Conservation (phyloP, 1,140 invertebrate genomes). For the Melanaphis sacchari region DNA sequence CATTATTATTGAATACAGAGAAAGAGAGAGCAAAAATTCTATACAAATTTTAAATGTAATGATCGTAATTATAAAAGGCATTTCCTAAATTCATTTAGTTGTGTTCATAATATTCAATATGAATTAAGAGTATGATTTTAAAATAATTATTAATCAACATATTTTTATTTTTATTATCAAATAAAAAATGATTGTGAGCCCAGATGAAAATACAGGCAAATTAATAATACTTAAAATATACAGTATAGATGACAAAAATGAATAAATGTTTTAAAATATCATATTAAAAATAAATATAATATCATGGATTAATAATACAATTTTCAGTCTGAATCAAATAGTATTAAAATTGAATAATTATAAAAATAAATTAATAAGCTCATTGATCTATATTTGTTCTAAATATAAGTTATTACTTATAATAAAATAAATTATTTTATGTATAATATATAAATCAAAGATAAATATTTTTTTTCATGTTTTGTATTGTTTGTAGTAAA, state of each 20-base stretch:
- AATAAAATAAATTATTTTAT: not conserved
- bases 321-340: constrained; percentile 41
- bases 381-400: constrained; percentile 8
- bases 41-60: not conserved
- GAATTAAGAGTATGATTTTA: not conserved
- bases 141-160: not conserved
- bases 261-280: not conserved
- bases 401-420: not conserved
- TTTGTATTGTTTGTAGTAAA: not conserved
- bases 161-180: not conserved
- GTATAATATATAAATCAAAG: not conserved
- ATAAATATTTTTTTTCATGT: not conserved
- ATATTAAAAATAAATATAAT: not conserved
- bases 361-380: constrained; percentile 20
- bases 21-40: not conserved
- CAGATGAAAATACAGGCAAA: not conserved
- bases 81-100: not conserved
- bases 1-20: not conserved
- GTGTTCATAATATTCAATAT: not conserved
- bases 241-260: not conserved
- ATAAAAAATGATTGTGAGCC: not conserved
- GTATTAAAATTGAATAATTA: not conserved
- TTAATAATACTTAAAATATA: not conserved
- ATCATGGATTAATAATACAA: not conserved
- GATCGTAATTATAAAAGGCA: not conserved